A percentile compares a stretch with the other conserved stretches of the same genome.
These are phyloP conservation scores for Pycnonotus jocosus DNA, from an alignment of 2,113 vertebrate species.

Conservation along the genomic window DNA sequence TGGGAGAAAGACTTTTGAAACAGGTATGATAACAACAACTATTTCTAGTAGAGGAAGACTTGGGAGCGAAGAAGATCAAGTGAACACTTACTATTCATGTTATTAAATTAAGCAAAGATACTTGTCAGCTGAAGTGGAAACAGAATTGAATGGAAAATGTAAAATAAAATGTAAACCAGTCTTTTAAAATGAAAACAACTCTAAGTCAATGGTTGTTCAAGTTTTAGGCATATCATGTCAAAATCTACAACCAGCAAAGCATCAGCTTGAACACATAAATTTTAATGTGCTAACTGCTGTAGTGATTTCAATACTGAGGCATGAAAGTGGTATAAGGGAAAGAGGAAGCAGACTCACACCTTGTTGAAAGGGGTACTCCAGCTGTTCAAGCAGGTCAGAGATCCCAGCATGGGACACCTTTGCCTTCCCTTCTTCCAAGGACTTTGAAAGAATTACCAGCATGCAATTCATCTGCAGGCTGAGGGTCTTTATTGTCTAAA, in stretches of 20 bases:
- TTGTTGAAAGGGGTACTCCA: not conserved
- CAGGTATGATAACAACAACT: not conserved
- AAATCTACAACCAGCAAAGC: not conserved
- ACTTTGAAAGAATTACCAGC: not conserved
- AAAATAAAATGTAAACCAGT: not conserved
- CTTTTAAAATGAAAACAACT: not conserved
- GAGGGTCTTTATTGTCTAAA: not conserved
- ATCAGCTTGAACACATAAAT: not conserved
- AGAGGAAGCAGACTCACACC: not conserved
- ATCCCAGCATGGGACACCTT: fast-evolving
- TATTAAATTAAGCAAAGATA: not conserved
- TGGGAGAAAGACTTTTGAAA: not conserved
- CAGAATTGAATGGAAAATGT: not conserved
- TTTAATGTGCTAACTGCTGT: not conserved
- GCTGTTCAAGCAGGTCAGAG: not conserved
- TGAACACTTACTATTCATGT: not conserved
- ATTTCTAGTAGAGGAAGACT: not conserved
- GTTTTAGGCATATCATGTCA: not conserved
- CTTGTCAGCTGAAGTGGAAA: not conserved
- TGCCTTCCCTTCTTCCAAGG: not conserved
- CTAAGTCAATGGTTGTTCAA: not conserved
- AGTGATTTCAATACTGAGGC: not conserved
- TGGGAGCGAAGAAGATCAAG: not conserved
- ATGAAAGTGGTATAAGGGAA: not conserved
- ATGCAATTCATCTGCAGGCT: not conserved